These are phyloP conservation scores for Melanocharis versteri DNA, from an alignment of 2,113 vertebrate species.

Conservation along the genomic window DNA sequence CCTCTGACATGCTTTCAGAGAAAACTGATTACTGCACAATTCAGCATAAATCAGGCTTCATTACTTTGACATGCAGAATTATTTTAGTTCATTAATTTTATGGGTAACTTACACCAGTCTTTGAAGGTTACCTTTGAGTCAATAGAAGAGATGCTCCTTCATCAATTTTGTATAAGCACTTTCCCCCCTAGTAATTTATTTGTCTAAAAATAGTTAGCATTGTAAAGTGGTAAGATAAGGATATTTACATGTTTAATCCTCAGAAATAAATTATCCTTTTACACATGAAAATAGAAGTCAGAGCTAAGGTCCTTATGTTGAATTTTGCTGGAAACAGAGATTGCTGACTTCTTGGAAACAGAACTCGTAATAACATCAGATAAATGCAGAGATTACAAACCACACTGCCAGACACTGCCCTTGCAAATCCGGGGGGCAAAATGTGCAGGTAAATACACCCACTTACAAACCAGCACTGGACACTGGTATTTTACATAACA, in stretches of 20 bases:
- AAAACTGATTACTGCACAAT: constrained; percentile 9
- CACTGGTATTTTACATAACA: not conserved
- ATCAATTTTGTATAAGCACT: not conserved
- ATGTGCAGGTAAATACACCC: not conserved
- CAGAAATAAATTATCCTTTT: not conserved
- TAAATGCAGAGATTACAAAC: not conserved
- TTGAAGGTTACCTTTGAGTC: not conserved
- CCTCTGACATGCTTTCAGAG: not conserved
- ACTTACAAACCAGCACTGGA: not conserved
- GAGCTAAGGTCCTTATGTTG: not conserved
- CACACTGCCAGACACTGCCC: not conserved
- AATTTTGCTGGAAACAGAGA: not conserved
- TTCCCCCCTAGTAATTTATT: not conserved
- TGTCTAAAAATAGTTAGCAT: not conserved
- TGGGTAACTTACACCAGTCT: not conserved
- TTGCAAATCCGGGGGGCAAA: not conserved
- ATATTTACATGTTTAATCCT: not conserved
- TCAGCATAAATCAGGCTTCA: not conserved
- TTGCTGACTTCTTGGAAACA: not conserved
- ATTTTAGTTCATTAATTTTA: constrained; percentile 1
- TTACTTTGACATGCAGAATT: not conserved
- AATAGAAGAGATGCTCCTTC: not conserved
- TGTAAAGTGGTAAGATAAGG: not conserved
- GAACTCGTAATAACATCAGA: not conserved
- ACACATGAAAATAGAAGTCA: not conserved